A percentile compares a stretch with the other conserved stretches of the same genome.
Evolutionary conservation across 2,888 invertebrate species (phyloP).

Genomic region (Temnothorax ravouxi): DNA sequence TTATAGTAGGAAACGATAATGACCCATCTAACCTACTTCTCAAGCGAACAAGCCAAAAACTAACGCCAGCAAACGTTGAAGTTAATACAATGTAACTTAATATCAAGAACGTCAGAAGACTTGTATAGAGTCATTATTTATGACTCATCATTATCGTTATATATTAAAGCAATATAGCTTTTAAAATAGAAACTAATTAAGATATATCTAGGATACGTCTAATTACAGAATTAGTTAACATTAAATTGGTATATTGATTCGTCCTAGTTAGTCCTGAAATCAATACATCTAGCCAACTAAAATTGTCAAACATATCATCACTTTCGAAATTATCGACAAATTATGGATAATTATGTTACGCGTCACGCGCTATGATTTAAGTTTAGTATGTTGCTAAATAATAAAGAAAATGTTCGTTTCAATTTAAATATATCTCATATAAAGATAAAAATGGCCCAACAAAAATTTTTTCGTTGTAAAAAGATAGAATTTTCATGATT

Average conservation of each 20-base stretch:
- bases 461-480: neutral
- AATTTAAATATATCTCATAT: neutral
- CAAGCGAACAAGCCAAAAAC: neutral
- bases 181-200: neutral
- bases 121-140: neutral
- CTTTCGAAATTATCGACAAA: neutral
- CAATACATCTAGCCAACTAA: neutral
- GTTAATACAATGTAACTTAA: neutral
- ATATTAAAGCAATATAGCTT: neutral
- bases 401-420: neutral
- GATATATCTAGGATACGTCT: neutral
- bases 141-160: neutral
- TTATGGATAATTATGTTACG: neutral
- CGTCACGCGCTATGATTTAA: neutral
- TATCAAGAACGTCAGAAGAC: neutral
- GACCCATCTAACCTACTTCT: constrained; percentile 9
- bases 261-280: neutral
- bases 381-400: neutral
- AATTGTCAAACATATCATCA: neutral
- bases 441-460: neutral
- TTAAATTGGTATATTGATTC: neutral
- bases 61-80: neutral
- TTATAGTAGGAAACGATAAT: constrained; percentile 25
- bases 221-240: constrained; percentile 4
- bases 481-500: neutral